phyloP scores from a whole-genome alignment of 2,888 invertebrate species.

The Harpalus rubripes region DNA sequence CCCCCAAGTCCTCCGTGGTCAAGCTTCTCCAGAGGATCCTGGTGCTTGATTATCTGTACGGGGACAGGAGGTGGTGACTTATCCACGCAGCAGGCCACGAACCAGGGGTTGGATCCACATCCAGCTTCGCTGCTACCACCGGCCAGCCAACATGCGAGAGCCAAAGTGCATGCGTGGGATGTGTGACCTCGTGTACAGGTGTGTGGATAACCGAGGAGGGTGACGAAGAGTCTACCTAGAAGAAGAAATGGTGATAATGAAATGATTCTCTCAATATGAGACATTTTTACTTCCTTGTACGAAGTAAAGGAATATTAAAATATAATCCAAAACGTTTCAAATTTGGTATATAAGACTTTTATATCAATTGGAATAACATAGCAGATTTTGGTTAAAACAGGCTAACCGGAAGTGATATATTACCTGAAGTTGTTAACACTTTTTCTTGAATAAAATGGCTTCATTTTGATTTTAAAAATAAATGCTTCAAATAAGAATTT shows the following conservation, averaged over 20 bases:
- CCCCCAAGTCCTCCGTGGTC: background rate
- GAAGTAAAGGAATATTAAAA: too few species aligned
- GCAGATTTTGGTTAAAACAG: too few species aligned
- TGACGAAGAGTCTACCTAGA: slow-evolving; percentile 79
- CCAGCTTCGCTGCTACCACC: slow-evolving; percentile 84
- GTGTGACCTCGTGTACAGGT: slow-evolving; percentile 81
- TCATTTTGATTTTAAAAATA: too few species aligned
- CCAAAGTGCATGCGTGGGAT: slow-evolving; percentile 84
- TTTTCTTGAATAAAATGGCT: too few species aligned
- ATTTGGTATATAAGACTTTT: too few species aligned
- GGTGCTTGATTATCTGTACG: background rate
- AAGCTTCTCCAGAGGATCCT: background rate
- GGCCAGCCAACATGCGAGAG: slow-evolving; percentile 87
- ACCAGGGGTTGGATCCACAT: slow-evolving; percentile 84
- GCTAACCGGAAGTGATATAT: too few species aligned
- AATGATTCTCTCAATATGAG: too few species aligned
- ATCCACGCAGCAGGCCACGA: slow-evolving; percentile 85
- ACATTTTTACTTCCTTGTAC: too few species aligned
- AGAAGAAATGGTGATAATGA: slow-evolving; percentile 61
- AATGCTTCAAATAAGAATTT: too few species aligned
- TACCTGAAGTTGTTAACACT: too few species aligned
- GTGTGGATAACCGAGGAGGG: slow-evolving; percentile 81
- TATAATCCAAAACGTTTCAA: too few species aligned
- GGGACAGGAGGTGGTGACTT: background rate
- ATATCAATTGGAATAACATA: too few species aligned